Evolutionary conservation across 2,797 vertebrate species (phyloP).

Genomic region (Semaprochilodus insignis): DNA sequence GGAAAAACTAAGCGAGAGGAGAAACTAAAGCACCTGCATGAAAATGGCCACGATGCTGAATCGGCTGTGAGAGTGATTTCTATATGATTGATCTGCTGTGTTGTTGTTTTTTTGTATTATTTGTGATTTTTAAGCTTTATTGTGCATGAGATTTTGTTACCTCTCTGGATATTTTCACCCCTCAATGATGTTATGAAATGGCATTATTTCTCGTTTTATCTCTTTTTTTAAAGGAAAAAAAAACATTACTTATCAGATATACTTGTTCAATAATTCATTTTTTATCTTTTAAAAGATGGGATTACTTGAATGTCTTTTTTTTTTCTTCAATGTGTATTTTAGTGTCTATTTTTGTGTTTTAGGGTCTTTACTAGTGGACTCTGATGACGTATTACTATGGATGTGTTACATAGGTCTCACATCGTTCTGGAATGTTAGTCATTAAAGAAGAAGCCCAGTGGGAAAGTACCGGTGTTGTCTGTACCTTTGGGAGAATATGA

Average conservation of each 20-base stretch:
- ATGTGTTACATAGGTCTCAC: slow-evolving; percentile 23
- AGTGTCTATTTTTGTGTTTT: slow-evolving; percentile 24
- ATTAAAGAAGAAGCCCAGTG: slow-evolving; percentile 23
- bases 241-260: slow-evolving; percentile 62
- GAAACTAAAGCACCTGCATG: slow-evolving; percentile 39
- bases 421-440: slow-evolving; percentile 30
- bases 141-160: slow-evolving; percentile 79
- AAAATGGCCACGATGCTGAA: slow-evolving; percentile 53
- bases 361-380: slow-evolving; percentile 1
- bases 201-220: slow-evolving; percentile 66
- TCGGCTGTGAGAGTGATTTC: slow-evolving; percentile 61
- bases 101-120: slow-evolving; percentile 59
- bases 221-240: slow-evolving; percentile 8
- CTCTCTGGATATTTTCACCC: slow-evolving; percentile 63
- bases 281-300: slow-evolving; percentile 63
- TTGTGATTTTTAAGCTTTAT: slow-evolving; percentile 63
- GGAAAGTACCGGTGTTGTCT: slow-evolving; percentile 34
- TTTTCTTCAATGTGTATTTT: slow-evolving; percentile 54
- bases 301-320: slow-evolving; percentile 78
- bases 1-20: neutral
- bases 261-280: slow-evolving; percentile 65
- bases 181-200: slow-evolving; percentile 65
- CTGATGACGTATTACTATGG: slow-evolving; percentile 18
- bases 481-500: neutral
- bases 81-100: slow-evolving; percentile 59